phyloP scores from a whole-genome alignment of 2,888 invertebrate genomes.

The Drosophila glabriapex region DNA sequence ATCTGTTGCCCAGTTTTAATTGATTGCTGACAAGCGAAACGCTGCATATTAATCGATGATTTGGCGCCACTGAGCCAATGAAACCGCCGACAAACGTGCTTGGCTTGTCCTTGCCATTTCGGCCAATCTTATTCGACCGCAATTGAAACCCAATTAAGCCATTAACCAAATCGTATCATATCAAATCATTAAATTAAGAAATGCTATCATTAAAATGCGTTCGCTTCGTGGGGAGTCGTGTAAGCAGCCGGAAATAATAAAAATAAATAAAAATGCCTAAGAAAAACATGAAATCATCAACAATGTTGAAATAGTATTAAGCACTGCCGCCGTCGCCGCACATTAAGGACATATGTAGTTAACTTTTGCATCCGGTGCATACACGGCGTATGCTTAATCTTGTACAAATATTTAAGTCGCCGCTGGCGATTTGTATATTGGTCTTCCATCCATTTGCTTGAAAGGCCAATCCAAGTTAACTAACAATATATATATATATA shows the following conservation, averaged over 20 bases:
- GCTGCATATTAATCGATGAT: conserved; percentile 55
- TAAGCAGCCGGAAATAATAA: conserved; percentile 42
- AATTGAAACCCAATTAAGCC: conserved; percentile 39
- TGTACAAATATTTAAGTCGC: conserved; percentile 34
- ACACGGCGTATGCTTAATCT: conserved; percentile 49
- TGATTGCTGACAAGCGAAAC: conserved; percentile 63
- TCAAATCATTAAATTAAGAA: conserved; percentile 16
- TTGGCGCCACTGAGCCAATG: conserved; percentile 44
- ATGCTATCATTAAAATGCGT: conserved; percentile 56
- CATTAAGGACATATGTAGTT: conserved; percentile 43
- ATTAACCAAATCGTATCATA: conserved; percentile 31
- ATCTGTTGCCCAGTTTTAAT: conserved; percentile 46
- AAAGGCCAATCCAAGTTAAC: conserved; percentile 40
- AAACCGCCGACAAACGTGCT: conserved; percentile 32
- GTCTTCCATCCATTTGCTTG: conserved; percentile 45
- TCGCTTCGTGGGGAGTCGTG: conserved; percentile 44
- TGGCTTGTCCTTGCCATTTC: conserved; percentile 60
- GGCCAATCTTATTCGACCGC: conserved; percentile 54
- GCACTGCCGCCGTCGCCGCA: not conserved
- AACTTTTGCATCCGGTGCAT: conserved; percentile 15
- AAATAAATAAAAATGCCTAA: not conserved
- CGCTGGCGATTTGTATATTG: conserved; percentile 39
- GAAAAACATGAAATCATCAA: conserved; percentile 32
- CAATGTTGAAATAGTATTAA: conserved; percentile 44
- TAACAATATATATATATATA: not conserved